Evolutionary conservation across 2,888 invertebrate genomes (phyloP), one percentile per base, ranked within the genome.

Genomic region (Apamea monoglypha): DNA sequence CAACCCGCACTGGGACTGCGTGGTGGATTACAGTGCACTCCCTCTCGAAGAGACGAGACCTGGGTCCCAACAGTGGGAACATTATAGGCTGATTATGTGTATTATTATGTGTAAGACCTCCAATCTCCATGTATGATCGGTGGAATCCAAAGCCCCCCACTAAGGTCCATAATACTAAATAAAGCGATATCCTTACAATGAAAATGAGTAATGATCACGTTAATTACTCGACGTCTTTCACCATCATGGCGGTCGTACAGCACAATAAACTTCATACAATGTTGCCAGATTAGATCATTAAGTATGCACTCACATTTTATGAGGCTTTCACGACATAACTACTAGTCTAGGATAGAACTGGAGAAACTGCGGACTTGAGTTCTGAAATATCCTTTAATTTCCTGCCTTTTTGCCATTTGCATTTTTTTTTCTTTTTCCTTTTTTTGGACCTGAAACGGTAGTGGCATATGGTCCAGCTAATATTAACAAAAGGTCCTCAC

Each of bases 261-360:
- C 21, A 18, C 84, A 83, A 74, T 85, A 87, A 87, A 85, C 63
- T 84, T 59, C 68, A 36, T 40, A 83, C 76, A 76, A 66, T 84
- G 84, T 84, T 84, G 84, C 67, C 25, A 71, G 71, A 85, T 87
- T 68, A 87, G 72, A 73, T 75, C 68, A 83, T 83, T 75, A 75
- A 53, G 25, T 61, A 66, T 72, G 69, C 66, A 68, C 73, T 84
- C 32, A 32, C 56, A 73, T 73, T 83, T 86, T 86, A 84, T 50
- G 78, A 59, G 50, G 63, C 78, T 84, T 84, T 83, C 84, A 61
- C 72, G n/a, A 66, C 5, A 3, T 64, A 50, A 70, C 72, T 66
- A 83, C 71, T 61, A 50, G 68, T 47, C 36, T 61, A 78, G 40
- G 40, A 40, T 18, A n/a, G 0, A 44, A 78, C 4, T 29, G 16